Evolutionary conservation across 2,113 vertebrate genomes (phyloP).

Genomic region (Zosterops pallidus): DNA sequence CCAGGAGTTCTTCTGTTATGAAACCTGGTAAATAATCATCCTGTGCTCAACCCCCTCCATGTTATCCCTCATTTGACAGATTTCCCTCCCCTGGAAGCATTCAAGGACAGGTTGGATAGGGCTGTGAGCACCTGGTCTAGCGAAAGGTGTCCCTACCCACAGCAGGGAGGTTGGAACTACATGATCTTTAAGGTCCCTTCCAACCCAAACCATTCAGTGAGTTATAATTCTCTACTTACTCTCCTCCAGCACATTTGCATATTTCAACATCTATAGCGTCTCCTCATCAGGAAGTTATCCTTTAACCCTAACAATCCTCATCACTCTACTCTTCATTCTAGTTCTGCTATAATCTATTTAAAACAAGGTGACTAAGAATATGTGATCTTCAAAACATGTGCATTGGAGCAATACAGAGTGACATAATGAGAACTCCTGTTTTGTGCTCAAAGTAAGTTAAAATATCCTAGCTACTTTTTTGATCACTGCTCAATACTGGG

Average conservation of each 20-base stretch:
- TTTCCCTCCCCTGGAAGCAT: not conserved
- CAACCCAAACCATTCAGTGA: not conserved
- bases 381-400: not conserved
- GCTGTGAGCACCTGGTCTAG: not conserved
- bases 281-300: not conserved
- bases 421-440: conserved; percentile 17
- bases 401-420: not conserved
- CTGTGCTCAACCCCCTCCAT: not conserved
- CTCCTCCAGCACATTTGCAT: not conserved
- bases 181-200: not conserved
- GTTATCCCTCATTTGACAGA: not conserved
- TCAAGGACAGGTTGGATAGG: not conserved
- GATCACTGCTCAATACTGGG: not conserved
- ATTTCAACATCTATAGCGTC: not conserved
- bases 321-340: not conserved
- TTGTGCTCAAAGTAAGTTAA: not conserved
- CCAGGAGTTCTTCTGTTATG: not conserved
- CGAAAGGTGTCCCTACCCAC: not conserved
- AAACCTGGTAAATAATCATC: not conserved
- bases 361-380: not conserved
- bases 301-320: not conserved
- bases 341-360: not conserved
- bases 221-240: not conserved
- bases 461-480: not conserved
- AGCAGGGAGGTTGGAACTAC: not conserved